A percentile compares a stretch with the other conserved stretches of the same genome.
Conservation (phyloP, 2,113 vertebrate genomes). For the Odontophorus gujanensis region DNA sequence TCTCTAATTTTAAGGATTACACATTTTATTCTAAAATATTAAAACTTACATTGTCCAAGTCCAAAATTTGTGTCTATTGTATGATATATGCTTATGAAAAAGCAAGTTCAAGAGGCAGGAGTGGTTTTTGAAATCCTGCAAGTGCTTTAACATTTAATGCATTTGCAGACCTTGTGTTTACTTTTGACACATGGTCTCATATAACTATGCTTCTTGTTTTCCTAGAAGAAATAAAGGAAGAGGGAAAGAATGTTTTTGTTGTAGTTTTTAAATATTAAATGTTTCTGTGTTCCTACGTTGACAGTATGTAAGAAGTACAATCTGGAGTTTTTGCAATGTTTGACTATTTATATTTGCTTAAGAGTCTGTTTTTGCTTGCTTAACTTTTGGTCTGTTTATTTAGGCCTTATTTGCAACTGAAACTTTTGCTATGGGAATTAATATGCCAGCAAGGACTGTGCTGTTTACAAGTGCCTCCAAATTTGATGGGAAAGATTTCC, state of each 20-base stretch:
- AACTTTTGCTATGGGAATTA: constrained; percentile 99
- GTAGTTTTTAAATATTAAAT: neutral
- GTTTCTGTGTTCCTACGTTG: rapidly evolving
- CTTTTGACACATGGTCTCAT: neutral
- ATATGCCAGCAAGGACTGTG: constrained; percentile 98
- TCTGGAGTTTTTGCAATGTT: neutral
- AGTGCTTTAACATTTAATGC: neutral
- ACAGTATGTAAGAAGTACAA: neutral
- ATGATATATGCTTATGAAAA: neutral
- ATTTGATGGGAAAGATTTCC: constrained; percentile 95
- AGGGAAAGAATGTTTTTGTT: neutral
- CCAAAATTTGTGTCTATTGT: neutral
- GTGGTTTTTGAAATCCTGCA: neutral
- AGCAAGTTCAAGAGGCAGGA: neutral
- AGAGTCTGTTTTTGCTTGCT: neutral
- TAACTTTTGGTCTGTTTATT: constrained; percentile 44
- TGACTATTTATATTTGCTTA: neutral
- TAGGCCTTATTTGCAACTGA: constrained; percentile 98
- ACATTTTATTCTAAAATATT: neutral
- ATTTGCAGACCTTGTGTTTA: neutral
- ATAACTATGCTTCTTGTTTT: neutral
- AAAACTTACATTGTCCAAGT: neutral
- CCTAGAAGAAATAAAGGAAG: neutral
- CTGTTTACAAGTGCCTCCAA: constrained; percentile 98
- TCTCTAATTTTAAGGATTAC: neutral